Evolutionary conservation across 2,797 vertebrate species (phyloP).

Genomic region (Sebastiscus albofasciatus): DNA sequence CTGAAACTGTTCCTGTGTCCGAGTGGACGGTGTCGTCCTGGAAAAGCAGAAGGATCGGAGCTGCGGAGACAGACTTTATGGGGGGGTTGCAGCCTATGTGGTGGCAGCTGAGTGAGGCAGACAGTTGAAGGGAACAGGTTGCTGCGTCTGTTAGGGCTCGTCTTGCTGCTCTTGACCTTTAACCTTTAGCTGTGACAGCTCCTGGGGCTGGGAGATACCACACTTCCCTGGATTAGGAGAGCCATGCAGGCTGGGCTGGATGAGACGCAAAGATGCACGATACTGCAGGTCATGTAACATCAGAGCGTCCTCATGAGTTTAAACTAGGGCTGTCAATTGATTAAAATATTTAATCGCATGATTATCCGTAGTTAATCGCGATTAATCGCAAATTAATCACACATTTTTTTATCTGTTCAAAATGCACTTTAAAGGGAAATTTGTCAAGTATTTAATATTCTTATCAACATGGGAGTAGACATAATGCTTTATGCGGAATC

Average conservation of each 20-base stretch:
- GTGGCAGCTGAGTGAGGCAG: constrained; percentile 67
- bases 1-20: not conserved
- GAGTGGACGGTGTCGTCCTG: not conserved
- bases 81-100: constrained; percentile 33
- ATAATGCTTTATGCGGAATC: no score
- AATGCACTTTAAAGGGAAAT: no score
- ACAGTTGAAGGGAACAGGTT: constrained; percentile 74
- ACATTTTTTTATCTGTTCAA: no score
- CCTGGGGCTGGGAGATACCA: constrained; percentile 50
- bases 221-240: constrained; percentile 19
- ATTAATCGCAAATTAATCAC: no score
- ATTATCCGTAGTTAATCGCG: no score
- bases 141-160: constrained; percentile 69
- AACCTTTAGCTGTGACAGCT: constrained; percentile 74
- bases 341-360: no score
- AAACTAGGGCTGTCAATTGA: not conserved
- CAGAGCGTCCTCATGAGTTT: not conserved
- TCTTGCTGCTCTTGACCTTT: constrained; percentile 77
- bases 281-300: not conserved
- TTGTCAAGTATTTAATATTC: no score
- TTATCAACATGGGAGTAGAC: no score
- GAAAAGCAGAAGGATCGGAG: not conserved
- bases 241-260: not conserved
- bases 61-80: not conserved
- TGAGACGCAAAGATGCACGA: not conserved